Percentiles rank a stretch among this genome's conserved stretches.
These are phyloP conservation scores for Sebastes miniatus DNA, from an alignment of 2,797 vertebrate species.

Conservation along the genomic window DNA sequence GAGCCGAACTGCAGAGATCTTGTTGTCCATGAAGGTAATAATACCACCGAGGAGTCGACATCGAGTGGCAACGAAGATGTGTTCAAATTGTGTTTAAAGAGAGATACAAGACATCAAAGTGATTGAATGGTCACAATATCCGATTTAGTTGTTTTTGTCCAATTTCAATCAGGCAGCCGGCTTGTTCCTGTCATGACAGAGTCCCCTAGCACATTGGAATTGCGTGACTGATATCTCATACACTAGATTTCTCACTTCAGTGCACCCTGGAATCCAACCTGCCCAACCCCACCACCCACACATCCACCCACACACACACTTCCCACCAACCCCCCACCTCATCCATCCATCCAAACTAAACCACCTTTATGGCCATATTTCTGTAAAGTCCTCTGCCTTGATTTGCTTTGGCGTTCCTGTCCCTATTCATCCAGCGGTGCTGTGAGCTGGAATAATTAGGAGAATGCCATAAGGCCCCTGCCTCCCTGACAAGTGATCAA, in stretches of 20 bases:
- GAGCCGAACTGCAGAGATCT: slow-evolving; percentile 9
- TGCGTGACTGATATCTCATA: slow-evolving; percentile 72
- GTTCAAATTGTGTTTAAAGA: slow-evolving; percentile 52
- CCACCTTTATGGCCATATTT: slow-evolving; percentile 58
- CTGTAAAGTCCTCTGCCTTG: slow-evolving; percentile 57
- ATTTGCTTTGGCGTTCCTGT: slow-evolving; percentile 73
- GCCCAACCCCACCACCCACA: slow-evolving; percentile 32
- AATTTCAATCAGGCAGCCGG: slow-evolving; percentile 59
- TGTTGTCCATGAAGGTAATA: slow-evolving; percentile 12
- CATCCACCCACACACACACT: not conserved
- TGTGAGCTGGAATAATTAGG: slow-evolving; percentile 80
- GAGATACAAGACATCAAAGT: slow-evolving; percentile 42
- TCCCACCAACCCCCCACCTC: slow-evolving; percentile 3
- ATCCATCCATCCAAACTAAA: slow-evolving; percentile 49
- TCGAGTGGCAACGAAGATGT: slow-evolving; percentile 44
- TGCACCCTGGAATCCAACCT: slow-evolving; percentile 66
- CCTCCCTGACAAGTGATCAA: slow-evolving; percentile 77
- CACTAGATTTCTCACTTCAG: slow-evolving; percentile 70
- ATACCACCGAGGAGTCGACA: not conserved
- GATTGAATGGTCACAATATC: slow-evolving; percentile 52
- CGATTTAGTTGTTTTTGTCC: slow-evolving; percentile 56
- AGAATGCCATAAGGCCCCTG: slow-evolving; percentile 70
- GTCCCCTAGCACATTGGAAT: slow-evolving; percentile 57
- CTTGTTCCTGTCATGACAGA: slow-evolving; percentile 54
- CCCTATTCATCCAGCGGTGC: slow-evolving; percentile 67